phyloP scores from a whole-genome alignment of 2,888 invertebrate genomes.

The Scaptomyza polygonia region DNA sequence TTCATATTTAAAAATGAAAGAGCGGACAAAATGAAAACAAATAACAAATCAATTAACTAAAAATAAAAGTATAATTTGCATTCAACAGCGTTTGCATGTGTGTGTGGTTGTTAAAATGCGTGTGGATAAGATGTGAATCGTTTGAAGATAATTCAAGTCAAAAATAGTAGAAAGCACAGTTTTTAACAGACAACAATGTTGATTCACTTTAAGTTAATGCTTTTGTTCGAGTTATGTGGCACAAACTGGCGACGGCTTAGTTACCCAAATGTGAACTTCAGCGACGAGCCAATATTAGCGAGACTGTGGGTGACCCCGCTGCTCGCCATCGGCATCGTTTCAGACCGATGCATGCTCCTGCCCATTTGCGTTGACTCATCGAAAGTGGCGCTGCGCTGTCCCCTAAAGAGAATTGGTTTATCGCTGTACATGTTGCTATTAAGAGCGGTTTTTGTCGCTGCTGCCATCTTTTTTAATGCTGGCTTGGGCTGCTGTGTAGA shows the following conservation, averaged over 20 bases:
- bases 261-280: constrained; percentile 94
- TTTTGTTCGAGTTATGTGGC: constrained; percentile 6
- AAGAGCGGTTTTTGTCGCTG: constrained; percentile 51
- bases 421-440: constrained; percentile 86
- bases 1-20: constrained; percentile 53
- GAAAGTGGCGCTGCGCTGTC: constrained; percentile 86
- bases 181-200: constrained; percentile 23
- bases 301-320: constrained; percentile 89
- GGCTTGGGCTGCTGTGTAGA: constrained; percentile 25
- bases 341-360: constrained; percentile 88
- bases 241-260: constrained; percentile 50
- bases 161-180: constrained; percentile 27
- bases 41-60: constrained; percentile 1
- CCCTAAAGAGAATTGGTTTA: constrained; percentile 89
- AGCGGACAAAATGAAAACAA: constrained; percentile 40
- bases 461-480: constrained; percentile 11
- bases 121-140: constrained; percentile 24
- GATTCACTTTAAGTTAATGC: neutral
- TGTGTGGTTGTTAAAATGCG: constrained; percentile 25
- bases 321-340: constrained; percentile 90
- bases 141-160: constrained; percentile 26
- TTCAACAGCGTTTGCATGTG: constrained; percentile 5
- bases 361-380: constrained; percentile 85
- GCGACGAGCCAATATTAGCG: constrained; percentile 91
- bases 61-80: constrained; percentile 5